Conservation (phyloP, 2,888 invertebrate species). For the Lasioglossum oenotherae region DNA sequence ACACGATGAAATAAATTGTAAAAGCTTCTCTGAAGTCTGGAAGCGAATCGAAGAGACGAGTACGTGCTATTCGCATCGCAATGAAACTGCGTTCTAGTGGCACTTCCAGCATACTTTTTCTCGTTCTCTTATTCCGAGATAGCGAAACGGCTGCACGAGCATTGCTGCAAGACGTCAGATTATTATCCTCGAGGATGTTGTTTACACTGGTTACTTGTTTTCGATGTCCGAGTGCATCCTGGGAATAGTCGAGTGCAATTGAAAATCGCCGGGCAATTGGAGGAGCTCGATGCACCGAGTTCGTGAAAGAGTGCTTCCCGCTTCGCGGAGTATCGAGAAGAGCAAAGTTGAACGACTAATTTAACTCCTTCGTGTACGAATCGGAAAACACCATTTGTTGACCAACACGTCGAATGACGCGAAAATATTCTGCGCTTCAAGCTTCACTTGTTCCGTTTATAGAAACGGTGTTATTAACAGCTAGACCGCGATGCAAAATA, state of each 20-base stretch:
- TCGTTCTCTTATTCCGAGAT: not conserved
- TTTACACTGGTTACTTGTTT: constrained; percentile 1
- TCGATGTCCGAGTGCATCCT: constrained; percentile 2
- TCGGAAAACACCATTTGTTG: not conserved
- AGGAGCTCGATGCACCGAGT: not conserved
- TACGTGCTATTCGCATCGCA: constrained; percentile 45
- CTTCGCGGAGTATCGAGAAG: not conserved
- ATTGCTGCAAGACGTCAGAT: not conserved
- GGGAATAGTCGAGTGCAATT: not conserved
- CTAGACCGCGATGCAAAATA: too few species aligned
- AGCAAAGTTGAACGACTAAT: not conserved
- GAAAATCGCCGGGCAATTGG: not conserved
- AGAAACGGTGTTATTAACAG: too few species aligned
- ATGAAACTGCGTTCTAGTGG: constrained; percentile 40
- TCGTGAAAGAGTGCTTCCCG: not conserved
- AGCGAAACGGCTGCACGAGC: not conserved
- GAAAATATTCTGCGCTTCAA: not conserved
- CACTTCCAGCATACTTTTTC: not conserved
- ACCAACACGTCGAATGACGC: not conserved
- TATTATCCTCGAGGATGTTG: constrained; percentile 5
- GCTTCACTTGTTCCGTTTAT: not conserved
- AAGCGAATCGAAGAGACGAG: constrained; percentile 46
- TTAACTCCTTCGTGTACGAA: not conserved
- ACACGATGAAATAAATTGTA: not conserved
- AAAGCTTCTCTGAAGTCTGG: not conserved